A percentile compares a stretch with the other conserved stretches of the same genome.
phyloP scores from a whole-genome alignment of 2,113 vertebrate species.

The human region GRCh38 chr5:132222001-132222500 shows the following conservation, averaged over 20 bases:
- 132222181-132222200: neutral
- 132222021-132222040: slow-evolving; percentile 66
- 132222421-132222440: neutral
- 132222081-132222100: slow-evolving; percentile 57
- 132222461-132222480: neutral
- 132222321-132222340: neutral
- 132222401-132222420: neutral
- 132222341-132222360: neutral
- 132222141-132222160: slow-evolving; percentile 48
- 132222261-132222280: neutral
- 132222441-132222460: neutral
- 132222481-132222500: neutral
- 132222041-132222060: slow-evolving; percentile 68
- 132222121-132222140: slow-evolving; percentile 72
- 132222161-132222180: slow-evolving; percentile 7
- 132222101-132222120: slow-evolving; percentile 65
- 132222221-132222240: neutral
- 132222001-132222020: slow-evolving; percentile 72
- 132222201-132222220: neutral
- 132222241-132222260: neutral
- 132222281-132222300: neutral
- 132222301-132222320: neutral
- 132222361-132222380: neutral
- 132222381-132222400: neutral
- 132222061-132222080: slow-evolving; percentile 74